Evolutionary conservation across 2,888 invertebrate genomes (phyloP).

Genomic region (Volucella zonaria): DNA sequence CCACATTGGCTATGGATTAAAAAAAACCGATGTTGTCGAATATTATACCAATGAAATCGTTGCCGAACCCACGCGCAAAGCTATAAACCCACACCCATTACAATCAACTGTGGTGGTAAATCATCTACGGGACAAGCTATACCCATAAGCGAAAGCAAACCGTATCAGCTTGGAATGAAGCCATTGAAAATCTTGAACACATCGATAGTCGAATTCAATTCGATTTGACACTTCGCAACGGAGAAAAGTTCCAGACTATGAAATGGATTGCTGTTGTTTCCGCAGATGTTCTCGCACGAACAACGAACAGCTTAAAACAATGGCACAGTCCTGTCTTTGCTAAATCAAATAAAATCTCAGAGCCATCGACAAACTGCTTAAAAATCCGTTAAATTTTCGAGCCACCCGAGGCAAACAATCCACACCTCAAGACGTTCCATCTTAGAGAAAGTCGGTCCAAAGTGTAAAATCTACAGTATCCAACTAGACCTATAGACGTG

Average conservation of each 20-base stretch:
- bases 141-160: conserved; percentile 89
- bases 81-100: conserved; percentile 77
- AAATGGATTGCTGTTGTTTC: conserved; percentile 87
- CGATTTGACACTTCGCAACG: conserved; percentile 93
- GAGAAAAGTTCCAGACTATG: conserved; percentile 96
- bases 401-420: conserved; percentile 85
- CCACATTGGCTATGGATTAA: conserved; percentile 77
- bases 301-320: conserved; percentile 84
- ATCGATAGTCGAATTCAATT: conserved; percentile 92
- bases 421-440: conserved; percentile 86
- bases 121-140: conserved; percentile 96
- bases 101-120: conserved; percentile 88
- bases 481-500: conserved; percentile 92
- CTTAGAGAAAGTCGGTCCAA: conserved; percentile 92
- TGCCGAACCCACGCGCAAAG: conserved; percentile 83
- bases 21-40: conserved; percentile 77
- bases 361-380: conserved; percentile 94
- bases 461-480: conserved; percentile 93
- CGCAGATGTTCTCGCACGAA: conserved; percentile 78
- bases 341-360: conserved; percentile 81
- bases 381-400: conserved; percentile 98
- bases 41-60: conserved; percentile 80
- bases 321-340: conserved; percentile 99
- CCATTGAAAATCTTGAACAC: conserved; percentile 90
- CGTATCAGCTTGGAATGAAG: conserved; percentile 92